phyloP scores from a whole-genome alignment of 2,113 vertebrate genomes.

The Proteles cristata region DNA sequence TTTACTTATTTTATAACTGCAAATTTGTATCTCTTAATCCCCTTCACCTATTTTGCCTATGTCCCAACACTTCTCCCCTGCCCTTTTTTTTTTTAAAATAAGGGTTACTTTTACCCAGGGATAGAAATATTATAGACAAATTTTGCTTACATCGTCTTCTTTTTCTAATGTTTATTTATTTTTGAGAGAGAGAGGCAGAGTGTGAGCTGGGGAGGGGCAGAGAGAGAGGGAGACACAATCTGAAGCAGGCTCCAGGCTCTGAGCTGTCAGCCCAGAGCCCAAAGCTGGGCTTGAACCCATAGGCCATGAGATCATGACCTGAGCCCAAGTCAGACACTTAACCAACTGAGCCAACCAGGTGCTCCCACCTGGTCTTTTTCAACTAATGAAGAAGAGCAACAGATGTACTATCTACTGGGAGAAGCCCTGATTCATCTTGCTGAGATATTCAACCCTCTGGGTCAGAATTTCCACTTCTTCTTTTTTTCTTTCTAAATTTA shows the following conservation, averaged over 20 bases:
- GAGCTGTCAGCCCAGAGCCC: no score
- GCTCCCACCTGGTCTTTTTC: neutral
- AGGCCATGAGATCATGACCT: no score
- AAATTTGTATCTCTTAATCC: neutral
- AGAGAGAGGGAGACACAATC: no score
- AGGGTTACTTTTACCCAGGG: neutral
- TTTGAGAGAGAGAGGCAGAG: no score
- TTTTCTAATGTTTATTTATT: neutral
- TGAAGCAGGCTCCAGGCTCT: no score
- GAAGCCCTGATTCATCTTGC: neutral
- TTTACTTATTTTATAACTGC: neutral
- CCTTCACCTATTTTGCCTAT: neutral
- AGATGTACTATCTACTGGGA: neutral
- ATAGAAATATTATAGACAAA: neutral
- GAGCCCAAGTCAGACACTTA: no score
- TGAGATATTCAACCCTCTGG: neutral
- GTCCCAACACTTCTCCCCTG: neutral
- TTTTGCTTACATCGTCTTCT: neutral
- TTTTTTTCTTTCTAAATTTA: no score
- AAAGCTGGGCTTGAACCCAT: no score
- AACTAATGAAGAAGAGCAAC: neutral
- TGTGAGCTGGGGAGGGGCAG: no score
- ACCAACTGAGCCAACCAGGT: no score
- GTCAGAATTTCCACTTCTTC: neutral
- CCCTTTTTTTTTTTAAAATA: neutral